A percentile compares a stretch with the other conserved stretches of the same genome.
phyloP scores from a whole-genome alignment of 2,888 invertebrate species.

The Xestia rhomboidea region DNA sequence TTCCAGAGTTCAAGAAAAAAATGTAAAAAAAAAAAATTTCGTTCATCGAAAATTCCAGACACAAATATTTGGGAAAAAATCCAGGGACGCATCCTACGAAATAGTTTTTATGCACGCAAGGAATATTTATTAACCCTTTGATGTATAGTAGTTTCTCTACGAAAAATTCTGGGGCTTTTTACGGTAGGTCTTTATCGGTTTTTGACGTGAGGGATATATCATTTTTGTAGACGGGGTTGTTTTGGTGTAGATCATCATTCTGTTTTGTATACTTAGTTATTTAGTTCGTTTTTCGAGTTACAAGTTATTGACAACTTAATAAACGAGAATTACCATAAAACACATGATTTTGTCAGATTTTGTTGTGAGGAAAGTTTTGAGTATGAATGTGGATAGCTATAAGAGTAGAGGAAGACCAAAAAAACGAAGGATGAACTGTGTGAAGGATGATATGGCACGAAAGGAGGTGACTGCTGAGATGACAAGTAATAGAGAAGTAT shows the following conservation, averaged over 20 bases:
- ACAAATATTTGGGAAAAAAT: slow-evolving; percentile 31
- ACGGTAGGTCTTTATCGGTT: slow-evolving; percentile 19
- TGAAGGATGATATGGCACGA: too few relatives aligned
- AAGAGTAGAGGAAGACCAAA: too few relatives aligned
- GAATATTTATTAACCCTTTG: slow-evolving; percentile 27
- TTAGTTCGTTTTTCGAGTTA: not conserved
- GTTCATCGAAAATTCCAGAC: slow-evolving; percentile 28
- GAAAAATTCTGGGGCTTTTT: slow-evolving; percentile 2
- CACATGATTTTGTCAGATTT: too few relatives aligned
- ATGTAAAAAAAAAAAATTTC: slow-evolving; percentile 7
- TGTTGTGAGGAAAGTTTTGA: too few relatives aligned
- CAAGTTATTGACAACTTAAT: not conserved
- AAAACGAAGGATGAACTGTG: too few relatives aligned
- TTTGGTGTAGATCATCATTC: not conserved
- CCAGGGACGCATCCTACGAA: slow-evolving; percentile 30
- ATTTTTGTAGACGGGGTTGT: slow-evolving; percentile 19
- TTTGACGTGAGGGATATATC: slow-evolving; percentile 12
- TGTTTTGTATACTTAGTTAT: not conserved
- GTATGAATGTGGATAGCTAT: too few relatives aligned
- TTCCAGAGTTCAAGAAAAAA: slow-evolving; percentile 24
- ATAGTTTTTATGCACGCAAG: slow-evolving; percentile 42
- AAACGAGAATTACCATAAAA: not conserved
- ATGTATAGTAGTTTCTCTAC: slow-evolving; percentile 17
- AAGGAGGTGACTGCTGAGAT: too few relatives aligned
- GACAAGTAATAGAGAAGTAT: too few relatives aligned